Percentiles rank a stretch among this genome's conserved stretches.
These are phyloP conservation scores for Rhyzopertha dominica DNA, from an alignment of 1,140 invertebrate species.

Conservation along the genomic window DNA sequence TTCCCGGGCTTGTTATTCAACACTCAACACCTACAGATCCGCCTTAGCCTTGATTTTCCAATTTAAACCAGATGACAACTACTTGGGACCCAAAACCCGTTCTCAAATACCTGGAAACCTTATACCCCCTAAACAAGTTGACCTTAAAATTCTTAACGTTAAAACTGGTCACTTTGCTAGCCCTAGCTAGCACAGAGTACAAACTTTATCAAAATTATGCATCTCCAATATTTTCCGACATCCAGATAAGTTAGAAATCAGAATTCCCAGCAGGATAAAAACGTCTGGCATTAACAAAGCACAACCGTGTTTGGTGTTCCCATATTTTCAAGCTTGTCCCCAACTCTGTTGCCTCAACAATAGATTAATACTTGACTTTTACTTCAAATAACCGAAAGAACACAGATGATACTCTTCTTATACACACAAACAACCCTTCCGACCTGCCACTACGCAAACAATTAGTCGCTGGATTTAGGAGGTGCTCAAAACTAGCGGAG, in stretches of 20 bases:
- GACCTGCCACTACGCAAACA: conserved; percentile 2
- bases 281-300: too few species aligned
- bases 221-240: conserved; percentile 3
- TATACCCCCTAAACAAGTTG: conserved; percentile 3
- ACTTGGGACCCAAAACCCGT: conserved; percentile 5
- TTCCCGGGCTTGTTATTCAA: conserved; percentile 1
- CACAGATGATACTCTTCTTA: too few species aligned
- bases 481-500: background rate
- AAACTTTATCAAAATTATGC: conserved; percentile 8
- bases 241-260: background rate
- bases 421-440: conserved; percentile 13
- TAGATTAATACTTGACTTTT: too few species aligned
- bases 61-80: background rate
- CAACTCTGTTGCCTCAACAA: too few species aligned
- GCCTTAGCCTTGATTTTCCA: conserved; percentile 1
- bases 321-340: too few species aligned
- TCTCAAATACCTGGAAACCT: background rate
- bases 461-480: conserved; percentile 10
- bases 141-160: background rate
- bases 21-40: background rate
- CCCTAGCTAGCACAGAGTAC: conserved; percentile 8
- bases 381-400: too few species aligned
- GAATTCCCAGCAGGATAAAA: too few species aligned
- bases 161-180: conserved; percentile 9
- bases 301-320: too few species aligned